Base-by-base conservation (phyloP, 2,888 invertebrate species). In the Hofmannophila pseudospretella region DNA sequence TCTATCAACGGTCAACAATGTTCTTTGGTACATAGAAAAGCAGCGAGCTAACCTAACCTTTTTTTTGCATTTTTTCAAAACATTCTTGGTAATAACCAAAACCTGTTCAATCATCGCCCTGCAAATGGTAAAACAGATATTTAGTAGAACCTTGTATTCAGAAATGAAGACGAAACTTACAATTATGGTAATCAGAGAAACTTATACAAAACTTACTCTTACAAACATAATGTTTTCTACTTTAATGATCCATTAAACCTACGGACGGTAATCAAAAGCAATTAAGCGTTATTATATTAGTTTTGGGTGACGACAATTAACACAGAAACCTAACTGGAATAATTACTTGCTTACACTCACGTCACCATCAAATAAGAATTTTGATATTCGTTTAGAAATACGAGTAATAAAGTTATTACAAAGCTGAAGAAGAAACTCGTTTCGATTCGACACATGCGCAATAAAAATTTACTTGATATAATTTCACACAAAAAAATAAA, bases 291-390 rank as follows among this genome's bases (percentile, higher is more conserved):
- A 54, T 58, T 54, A 16, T 3, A 16, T n/a, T 23, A n/a, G n/a
- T 53, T 58, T 63, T 58, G 54, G 56, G 50, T 47, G 42, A 54
- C 50, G 62, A 67, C 67, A 34, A 39, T 32, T 65, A 65, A 59
- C 61, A 60, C 45, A 47, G 47, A 64, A 57, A 67, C 61, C 64
- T 45, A 46, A 45, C 49, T 47, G 44, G 47, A 43, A 56, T 56
- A 58, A 61, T 54, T 44, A 39, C 41, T 48, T 47, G 45, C 41
- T 48, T 51, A 50, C 53, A 49, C 50, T 54, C 11, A 12, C 52
- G 44, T 43, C 34, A 39, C 45, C 32, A 40, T 38, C 42, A 30
- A 41, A 39, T 11, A 28, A 16, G 26, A n/a, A 36, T 23, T 23
- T 23, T 23, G 23, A n/a, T n/a, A 23, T 23, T 23, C n/a, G 2